Base-by-base conservation (phyloP, 2,888 invertebrate genomes). In the Platypus cylindrus region DNA sequence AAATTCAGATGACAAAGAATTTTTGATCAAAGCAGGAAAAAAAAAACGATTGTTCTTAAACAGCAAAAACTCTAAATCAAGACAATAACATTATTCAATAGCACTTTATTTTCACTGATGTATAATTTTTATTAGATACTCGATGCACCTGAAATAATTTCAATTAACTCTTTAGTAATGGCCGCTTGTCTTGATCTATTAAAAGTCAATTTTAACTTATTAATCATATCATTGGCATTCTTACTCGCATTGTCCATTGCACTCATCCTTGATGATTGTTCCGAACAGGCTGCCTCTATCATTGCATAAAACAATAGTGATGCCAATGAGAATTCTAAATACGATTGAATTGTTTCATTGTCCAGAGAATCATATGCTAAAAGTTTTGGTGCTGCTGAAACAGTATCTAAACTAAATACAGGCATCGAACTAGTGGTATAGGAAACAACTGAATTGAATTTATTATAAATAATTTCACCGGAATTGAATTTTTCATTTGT, bases 201-300 rank as follows among this genome's bases (percentile, higher is more conserved):
- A 79, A 91, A 98, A 35, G 90, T 89, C 46, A 98, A 67, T 2
- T 90, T 90, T 39, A 98, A 73, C 57, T 94, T 95, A 55, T 89
- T 91, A 60, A 98, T 98, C 95, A 98, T 97, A 63, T 98, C 97
- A 49, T 91, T 95, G 42, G 98, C 98, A 65, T 99, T 99, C 73
- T 98, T 99, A 62, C 87, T 90, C 13, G 98, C 95, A 59, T 87
- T 91, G 69, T 98, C 98, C 98, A 99, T 99, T 57, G 98, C 91
- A 38, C 95, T 90, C 98, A 99, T 99, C 43, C 98, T 78, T 27
- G 97, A 85, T 20, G 93, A 93, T 65, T 98, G 98, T 62, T 99
- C 98, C 39, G 93, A 91, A 68, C 91, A 90, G 5, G 97, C 93
- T 32, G 89, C 83, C 59, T 98, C 97, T 67, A 98, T 99, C 75